Evolutionary conservation across 2,888 invertebrate genomes (phyloP).

Genomic region (Plebejus anna): DNA sequence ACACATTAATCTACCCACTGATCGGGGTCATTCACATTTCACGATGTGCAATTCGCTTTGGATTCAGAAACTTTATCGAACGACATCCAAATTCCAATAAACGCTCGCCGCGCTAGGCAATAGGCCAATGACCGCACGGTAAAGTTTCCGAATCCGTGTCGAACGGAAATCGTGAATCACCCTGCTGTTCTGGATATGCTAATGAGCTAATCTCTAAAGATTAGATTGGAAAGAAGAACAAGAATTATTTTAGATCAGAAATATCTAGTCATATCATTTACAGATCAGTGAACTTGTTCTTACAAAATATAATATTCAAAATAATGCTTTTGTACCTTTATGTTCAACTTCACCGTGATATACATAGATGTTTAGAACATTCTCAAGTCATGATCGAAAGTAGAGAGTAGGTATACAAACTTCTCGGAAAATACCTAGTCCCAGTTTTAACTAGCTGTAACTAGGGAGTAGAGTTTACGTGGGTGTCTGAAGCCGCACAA

Average conservation of each 20-base stretch:
- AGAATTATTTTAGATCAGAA: background rate
- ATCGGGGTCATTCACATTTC: background rate
- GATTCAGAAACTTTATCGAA: background rate
- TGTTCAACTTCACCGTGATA: background rate
- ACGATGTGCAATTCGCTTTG: background rate
- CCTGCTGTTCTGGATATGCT: conserved; percentile 44
- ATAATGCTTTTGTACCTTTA: background rate
- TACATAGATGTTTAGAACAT: background rate
- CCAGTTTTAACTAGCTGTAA: background rate
- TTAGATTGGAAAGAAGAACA: background rate
- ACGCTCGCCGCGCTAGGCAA: background rate
- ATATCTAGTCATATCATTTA: background rate
- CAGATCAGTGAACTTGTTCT: background rate
- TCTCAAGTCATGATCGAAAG: background rate
- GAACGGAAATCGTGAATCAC: conserved; percentile 41
- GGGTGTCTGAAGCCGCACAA: no score
- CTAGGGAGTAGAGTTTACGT: no score
- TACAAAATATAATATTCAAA: background rate
- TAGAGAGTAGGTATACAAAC: background rate
- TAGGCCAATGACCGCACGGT: no score
- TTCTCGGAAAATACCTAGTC: background rate
- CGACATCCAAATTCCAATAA: background rate
- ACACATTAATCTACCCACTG: conserved; percentile 64
- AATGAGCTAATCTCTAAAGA: conserved; percentile 1
- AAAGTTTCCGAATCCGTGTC: background rate